Percentiles rank a stretch among this genome's conserved stretches.
phyloP scores from a whole-genome alignment of 2,113 vertebrate genomes.

The Corvus hawaiiensis region DNA sequence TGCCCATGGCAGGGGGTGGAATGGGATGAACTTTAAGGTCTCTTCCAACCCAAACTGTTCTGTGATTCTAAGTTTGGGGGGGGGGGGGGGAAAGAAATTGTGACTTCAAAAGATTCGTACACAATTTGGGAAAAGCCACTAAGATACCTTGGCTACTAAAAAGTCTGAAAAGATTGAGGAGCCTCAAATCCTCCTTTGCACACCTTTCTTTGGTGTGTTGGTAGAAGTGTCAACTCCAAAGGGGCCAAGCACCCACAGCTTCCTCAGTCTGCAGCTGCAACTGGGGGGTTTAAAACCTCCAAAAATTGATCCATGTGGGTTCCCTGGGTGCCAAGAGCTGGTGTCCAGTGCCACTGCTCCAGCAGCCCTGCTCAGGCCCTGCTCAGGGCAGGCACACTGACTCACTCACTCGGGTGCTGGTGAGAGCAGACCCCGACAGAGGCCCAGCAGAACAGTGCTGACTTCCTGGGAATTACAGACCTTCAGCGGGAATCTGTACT shows the following conservation, averaged over 20 bases:
- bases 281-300: background rate
- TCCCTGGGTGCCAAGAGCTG: background rate
- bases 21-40: background rate
- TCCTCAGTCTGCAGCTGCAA: background rate
- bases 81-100: fast-evolving
- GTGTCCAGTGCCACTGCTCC: background rate
- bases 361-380: background rate
- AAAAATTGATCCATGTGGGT: too few relatives aligned
- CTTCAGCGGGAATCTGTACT: background rate
- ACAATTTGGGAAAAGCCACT: background rate
- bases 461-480: background rate
- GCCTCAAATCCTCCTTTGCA: background rate
- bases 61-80: background rate
- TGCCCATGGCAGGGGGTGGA: background rate
- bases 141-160: background rate
- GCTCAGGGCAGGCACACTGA: background rate
- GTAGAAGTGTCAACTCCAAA: background rate
- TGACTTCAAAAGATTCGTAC: background rate
- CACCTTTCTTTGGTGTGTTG: background rate
- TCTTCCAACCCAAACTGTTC: background rate
- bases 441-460: background rate
- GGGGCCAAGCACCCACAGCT: background rate
- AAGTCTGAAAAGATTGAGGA: background rate
- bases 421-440: background rate
- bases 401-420: fast-evolving